Evolutionary conservation across 2,888 invertebrate species (phyloP).

Genomic region (Nomada lathburiana): DNA sequence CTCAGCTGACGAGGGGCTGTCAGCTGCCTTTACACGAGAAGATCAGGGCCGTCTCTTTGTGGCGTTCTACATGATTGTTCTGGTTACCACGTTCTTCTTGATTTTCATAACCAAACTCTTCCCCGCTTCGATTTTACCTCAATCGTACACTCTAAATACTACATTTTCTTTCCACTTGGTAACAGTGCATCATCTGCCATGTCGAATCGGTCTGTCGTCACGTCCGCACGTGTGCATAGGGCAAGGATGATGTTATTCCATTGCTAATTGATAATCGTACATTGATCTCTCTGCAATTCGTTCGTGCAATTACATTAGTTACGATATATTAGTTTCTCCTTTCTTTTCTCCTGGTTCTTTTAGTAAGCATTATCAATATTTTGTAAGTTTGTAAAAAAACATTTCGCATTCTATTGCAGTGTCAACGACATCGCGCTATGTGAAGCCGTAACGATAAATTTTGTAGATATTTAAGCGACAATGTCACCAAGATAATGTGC

Average conservation of each 20-base stretch:
- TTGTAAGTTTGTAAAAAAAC: too few relatives aligned
- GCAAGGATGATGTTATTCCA: constrained; percentile 25
- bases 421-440: constrained; percentile 44
- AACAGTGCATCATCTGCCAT: constrained; percentile 57
- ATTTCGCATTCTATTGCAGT: constrained; percentile 24
- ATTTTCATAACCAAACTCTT: constrained; percentile 18
- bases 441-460: constrained; percentile 50
- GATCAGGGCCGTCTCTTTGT: constrained; percentile 72
- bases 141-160: not conserved
- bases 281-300: not conserved
- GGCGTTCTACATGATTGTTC: constrained; percentile 52
- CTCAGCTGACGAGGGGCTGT: constrained; percentile 81
- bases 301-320: not conserved
- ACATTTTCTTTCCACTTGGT: constrained; percentile 37
- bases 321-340: not conserved
- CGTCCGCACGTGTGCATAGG: constrained; percentile 57
- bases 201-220: constrained; percentile 48
- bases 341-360: not conserved
- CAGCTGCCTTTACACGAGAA: constrained; percentile 78
- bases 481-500: constrained; percentile 67
- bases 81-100: constrained; percentile 23
- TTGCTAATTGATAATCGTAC: constrained; percentile 14
- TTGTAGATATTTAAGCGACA: constrained; percentile 44
- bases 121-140: not conserved
- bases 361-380: not conserved